Base-by-base conservation (phyloP, 1,140 invertebrate genomes). In the Drosophila triauraria region DNA sequence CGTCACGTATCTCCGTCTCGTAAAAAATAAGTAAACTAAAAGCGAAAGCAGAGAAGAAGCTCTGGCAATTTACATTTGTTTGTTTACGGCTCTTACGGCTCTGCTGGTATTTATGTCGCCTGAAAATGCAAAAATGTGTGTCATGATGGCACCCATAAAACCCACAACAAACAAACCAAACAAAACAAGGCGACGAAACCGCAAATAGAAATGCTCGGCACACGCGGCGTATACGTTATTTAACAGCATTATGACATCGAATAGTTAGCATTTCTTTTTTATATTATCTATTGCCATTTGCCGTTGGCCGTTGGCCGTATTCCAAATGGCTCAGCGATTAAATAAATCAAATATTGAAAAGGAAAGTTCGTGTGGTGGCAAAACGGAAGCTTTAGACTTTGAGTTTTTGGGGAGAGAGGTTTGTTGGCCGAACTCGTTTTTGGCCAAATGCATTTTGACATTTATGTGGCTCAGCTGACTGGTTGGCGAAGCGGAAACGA, bases 181-280 rank as follows among this genome's bases (percentile, higher is more conserved):
- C 54, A 70, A 57, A 47, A 47, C 27, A n/a, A 51, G 42, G 25
- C 0, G 40, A 38, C 64, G 35, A 23, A 76, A 5, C 60, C 46
- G 50, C 79, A 87, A 75, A 87, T 88, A 88, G 78, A 90, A 84
- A 88, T 88, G 84, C 80, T 59, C 74, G 63, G 58, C 84, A 72
- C 72, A 87, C 17, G 51, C 75, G 77, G 68, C 84, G 80, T 87
- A 87, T 88, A 46, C 85, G 80, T 88, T 88, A 88, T 88, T 88
- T 81, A 88, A 88, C 81, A 84, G 46, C 47, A 74, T 88, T 88
- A 88, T 88, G 84, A 84, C 84, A 88, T 71, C 80, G 17, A 80
- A 78, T 84, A 62, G 76, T 62, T 82, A 54, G 64, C 65, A 54
- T 63, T 76, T 75, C 53, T 60, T 64, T 65, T 64, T 23, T 35